Base-by-base conservation (phyloP, 2,113 vertebrate species). In the Spilogale gracilis region DNA sequence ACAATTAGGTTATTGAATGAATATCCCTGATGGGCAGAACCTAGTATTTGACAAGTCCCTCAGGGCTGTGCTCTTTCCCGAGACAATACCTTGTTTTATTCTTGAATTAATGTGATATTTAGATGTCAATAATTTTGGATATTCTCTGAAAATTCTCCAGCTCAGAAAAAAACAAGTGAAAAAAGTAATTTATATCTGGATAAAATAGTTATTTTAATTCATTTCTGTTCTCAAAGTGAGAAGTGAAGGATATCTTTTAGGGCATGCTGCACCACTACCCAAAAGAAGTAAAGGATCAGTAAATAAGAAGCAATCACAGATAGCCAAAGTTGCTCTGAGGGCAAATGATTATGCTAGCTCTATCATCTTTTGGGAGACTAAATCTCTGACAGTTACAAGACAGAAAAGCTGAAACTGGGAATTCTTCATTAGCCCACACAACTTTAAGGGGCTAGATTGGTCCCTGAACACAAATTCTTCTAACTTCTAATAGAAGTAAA, bases 161-260 rank as follows among this genome's bases (percentile, higher is more conserved):
- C 8, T 91, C 88, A n/a, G 93, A 74, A 78, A 86, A 93, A 79
- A 87, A 58, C 5, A 88, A 74, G 67, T 54, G 6, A 91, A 94
- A 80, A 80, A 93, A 82, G 12, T 12, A 91, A 23, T 9, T 69
- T 73, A 11, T 85, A 1, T 73, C 30, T 94, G 38, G 48, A 65
- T 83, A 65, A 94, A 94, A 83, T 18, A 71, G 58, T 0, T 0
- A 27, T 86, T 90, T 79, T 61, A 54, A 79, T 94, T 91, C 32
- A 93, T 76, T 91, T 92, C 63, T 91, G 21, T 4, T 61, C n/a
- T 97, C 61, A 87, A 73, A 83, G 23, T 79, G 78, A 94, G 27
- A 82, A 88, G 14, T 17, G 52, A 86, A 74, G 20, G 25, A 61
- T 48, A 48, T 38, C 38, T 93, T 90, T 83, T n/a, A 79, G 18